Percentiles rank a stretch among this genome's conserved stretches.
Conservation (phyloP, 2,797 vertebrate species). For the Girardinus metallicus region DNA sequence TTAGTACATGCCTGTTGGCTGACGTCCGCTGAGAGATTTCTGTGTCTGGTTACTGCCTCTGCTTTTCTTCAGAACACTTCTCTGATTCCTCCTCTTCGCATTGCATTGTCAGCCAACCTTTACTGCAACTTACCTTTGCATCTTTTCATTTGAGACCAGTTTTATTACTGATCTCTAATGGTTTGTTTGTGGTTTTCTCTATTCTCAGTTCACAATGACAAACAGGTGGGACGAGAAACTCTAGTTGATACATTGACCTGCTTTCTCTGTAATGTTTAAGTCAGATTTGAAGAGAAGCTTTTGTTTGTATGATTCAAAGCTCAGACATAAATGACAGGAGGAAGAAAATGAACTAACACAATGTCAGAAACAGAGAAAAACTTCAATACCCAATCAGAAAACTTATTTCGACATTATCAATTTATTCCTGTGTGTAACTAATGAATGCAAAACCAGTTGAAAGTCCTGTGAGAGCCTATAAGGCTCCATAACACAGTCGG, state of each 20-base stretch:
- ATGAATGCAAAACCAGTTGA: background rate
- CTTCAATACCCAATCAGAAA: background rate
- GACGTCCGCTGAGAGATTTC: constrained; percentile 72
- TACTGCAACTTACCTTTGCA: background rate
- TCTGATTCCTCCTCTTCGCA: background rate
- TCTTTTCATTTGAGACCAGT: background rate
- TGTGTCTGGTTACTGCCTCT: constrained; percentile 80
- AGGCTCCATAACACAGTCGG: background rate
- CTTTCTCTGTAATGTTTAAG: background rate
- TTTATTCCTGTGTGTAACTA: background rate
- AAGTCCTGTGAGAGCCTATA: background rate
- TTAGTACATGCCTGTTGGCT: constrained; percentile 83
- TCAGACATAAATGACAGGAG: background rate
- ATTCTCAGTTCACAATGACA: constrained; percentile 35
- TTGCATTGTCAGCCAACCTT: background rate
- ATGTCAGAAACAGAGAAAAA: background rate
- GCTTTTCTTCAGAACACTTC: constrained; percentile 26
- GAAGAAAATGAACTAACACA: background rate
- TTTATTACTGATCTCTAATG: background rate
- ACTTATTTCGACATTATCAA: background rate
- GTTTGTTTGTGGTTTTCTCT: background rate
- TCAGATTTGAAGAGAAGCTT: background rate
- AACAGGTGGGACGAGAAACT: constrained; percentile 22
- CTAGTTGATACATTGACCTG: background rate
- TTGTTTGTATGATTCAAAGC: background rate